Base-by-base conservation (phyloP, 2,113 vertebrate species). In the Noturus placidus region DNA sequence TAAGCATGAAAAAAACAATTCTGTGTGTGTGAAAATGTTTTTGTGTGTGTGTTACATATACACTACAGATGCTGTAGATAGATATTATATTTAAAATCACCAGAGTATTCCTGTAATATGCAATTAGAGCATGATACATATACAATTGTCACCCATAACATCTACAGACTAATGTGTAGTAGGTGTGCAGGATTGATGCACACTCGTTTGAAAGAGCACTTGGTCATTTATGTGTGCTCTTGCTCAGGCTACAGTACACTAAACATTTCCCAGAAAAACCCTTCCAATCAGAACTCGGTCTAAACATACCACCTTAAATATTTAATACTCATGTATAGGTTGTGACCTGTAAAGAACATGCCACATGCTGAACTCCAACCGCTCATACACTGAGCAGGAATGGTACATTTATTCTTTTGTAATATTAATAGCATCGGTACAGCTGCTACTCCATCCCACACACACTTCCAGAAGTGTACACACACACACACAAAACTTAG, bases 341-440 rank as follows among this genome's bases (percentile, higher is more conserved):
- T 38, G 30, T 77, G 56, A 65, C 56, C 86, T 76, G 56, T 25
- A 65, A 38, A 54, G 27, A 67, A 35, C 38, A 59, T 30, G 38
- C 56, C 17, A 4, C 63, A 50, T 87, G 79, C 15, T 77, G 46
- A 25, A 54, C 13, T 87, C 27, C 67, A 87, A 9, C 56, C 63
- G 78, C 50, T 52, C 27, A 30, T 83, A 59, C 33, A 76, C 80
- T n/a, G 56, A 72, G 38, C 80, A 83, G 14, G 42, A 69, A 67
- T 27, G n/a, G 33, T 77, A 83, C 25, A 70, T 87, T 76, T 65
- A 63, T 69, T 4, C n/a, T 35, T 54, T 20, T 52, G 5, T 33
- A 56, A 76, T 87, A 87, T 87, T 87, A 83, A 83, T 87, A 87
- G 81, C 69, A 52, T 61, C 57, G 20, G 86, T 63, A 65, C 86